Base-by-base conservation (phyloP, 1,140 invertebrate genomes). In the Aphelenchoides besseyi region DNA sequence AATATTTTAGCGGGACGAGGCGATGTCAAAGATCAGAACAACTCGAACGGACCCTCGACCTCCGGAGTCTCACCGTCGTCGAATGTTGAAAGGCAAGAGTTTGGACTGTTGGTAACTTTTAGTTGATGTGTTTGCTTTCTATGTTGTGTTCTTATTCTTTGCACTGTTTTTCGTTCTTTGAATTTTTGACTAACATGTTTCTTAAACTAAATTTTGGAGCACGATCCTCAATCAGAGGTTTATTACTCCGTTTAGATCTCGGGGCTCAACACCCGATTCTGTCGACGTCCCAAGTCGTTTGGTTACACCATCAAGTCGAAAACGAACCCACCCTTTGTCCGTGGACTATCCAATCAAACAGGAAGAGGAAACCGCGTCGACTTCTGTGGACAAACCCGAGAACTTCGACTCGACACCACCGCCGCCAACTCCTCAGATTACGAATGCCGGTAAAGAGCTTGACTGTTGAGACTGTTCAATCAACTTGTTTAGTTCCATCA, bases 401-500 rank as follows among this genome's bases (percentile, higher is more conserved):
- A 23, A 12, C 12, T 23, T 59, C 26, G 63, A 2, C 3, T 28
- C 63, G 12, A 66, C 16, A 33, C 30, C 0, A n/a, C 63, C 16
- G 16, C 32, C 63, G 1, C 63, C 66, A 29, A 67, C 69, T 5
- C 69, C 69, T 28, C 26, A 23, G 9, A 33, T 64, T n/a, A 32
- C 23, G n/a, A 70, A 68, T 2, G 26, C 37, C 33, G 23, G 26
- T 23, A 30, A n/a, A n/a, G n/a, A n/a, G n/a, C n/a, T n/a, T n/a
- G n/a, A n/a, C n/a, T 18, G 12, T 26, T 64, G n/a, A 32, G 12
- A n/a, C 23, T 66, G 8, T 37, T 53, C 2, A 68, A 12, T n/a
- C n/a, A n/a, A 16, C 0, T 55, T 69, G 9, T 67, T 66, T 37
- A 74, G 75, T 63, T 12, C 75, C 75, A 48, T 72, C 64, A 41